Percentiles rank a stretch among this genome's conserved stretches.
These are phyloP conservation scores for Cavia aperea DNA, from an alignment of 2,113 vertebrate species.

Conservation along the genomic window DNA sequence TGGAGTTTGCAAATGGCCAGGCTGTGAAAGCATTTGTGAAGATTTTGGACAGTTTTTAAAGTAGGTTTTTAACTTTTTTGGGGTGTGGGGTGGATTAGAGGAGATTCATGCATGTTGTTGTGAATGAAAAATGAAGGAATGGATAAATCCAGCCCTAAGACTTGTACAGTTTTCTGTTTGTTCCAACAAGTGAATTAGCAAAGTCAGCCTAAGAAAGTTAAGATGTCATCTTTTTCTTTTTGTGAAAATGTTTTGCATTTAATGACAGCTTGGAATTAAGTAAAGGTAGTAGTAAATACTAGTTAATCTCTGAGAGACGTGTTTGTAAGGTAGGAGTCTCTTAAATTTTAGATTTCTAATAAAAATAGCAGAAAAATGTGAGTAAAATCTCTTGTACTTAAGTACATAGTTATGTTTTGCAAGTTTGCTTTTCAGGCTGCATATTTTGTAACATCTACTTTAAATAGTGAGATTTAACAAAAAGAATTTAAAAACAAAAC, in stretches of 20 bases:
- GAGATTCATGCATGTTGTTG: not conserved
- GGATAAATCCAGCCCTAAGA: conserved; percentile 48
- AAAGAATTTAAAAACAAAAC: not conserved
- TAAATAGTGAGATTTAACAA: conserved; percentile 1
- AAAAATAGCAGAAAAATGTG: conserved; percentile 18
- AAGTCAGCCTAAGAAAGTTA: conserved; percentile 52
- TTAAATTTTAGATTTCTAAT: conserved; percentile 10
- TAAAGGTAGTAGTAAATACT: conserved; percentile 62
- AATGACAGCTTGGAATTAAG: conserved; percentile 50
- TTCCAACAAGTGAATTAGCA: conserved; percentile 61
- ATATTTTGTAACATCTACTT: not conserved
- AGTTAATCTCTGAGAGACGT: not conserved
- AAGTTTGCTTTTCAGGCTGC: not conserved
- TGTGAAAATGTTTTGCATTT: conserved; percentile 52
- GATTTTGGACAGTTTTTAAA: conserved; percentile 99
- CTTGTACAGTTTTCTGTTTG: conserved; percentile 26
- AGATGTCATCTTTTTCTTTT: conserved; percentile 59
- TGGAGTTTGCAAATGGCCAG: conserved; percentile 99
- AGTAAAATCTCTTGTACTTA: not conserved
- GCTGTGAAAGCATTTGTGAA: conserved; percentile 98
- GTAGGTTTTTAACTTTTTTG: conserved; percentile 81
- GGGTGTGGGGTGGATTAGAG: not conserved
- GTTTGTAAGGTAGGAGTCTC: not conserved
- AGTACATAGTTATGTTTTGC: not conserved
- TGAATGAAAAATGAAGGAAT: conserved; percentile 25